Evolutionary conservation across 2,888 invertebrate species (phyloP), one percentile per base, ranked within the genome.

Genomic region (Thereva nobilitata): DNA sequence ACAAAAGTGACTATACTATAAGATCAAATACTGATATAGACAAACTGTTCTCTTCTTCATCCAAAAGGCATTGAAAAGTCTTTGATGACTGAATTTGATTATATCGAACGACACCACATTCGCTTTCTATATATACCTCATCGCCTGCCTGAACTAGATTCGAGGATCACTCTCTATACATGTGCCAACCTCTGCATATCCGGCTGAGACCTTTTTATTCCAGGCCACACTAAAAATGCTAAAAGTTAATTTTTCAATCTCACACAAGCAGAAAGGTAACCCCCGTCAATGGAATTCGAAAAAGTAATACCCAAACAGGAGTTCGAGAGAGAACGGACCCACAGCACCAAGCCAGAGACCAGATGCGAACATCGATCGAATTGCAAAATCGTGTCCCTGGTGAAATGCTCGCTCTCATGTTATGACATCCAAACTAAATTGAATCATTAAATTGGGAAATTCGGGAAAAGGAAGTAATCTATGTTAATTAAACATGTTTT

Each of bases 371-470:
- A 54, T 34, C 42, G 34, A 37, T 64, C 53, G 54, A 64, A 54
- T 52, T 44, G 49, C 56, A 57, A 68, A 66, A 47, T 66, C 68
- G 68, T 68, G 68, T 63, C 47, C 37, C n/a, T 8, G 50, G 66
- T 68, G 68, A 68, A 66, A 68, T 61, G 66, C 59, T 52, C 45
- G 49, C 35, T 42, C 41, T 55, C 45, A 59, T 69, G 69, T 67
- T 69, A 69, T 69, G 67, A 69, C 69, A 69, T 69, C 67, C 37
- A 64, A 64, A 42, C 42, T 59, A 69, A 69, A 69, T 69, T 69
- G 67, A 69, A 59, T 69, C 69, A 67, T 69, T 69, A 69, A 69
- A 69, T 65, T 64, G 66, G 67, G 42, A 68, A 67, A 66, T 67
- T 67, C 57, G 50, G 50, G 56, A 56, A 66, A 53, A 66, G 50